Evolutionary conservation across 2,888 invertebrate species (phyloP).

Genomic region (Cheiracanthium punctorium): DNA sequence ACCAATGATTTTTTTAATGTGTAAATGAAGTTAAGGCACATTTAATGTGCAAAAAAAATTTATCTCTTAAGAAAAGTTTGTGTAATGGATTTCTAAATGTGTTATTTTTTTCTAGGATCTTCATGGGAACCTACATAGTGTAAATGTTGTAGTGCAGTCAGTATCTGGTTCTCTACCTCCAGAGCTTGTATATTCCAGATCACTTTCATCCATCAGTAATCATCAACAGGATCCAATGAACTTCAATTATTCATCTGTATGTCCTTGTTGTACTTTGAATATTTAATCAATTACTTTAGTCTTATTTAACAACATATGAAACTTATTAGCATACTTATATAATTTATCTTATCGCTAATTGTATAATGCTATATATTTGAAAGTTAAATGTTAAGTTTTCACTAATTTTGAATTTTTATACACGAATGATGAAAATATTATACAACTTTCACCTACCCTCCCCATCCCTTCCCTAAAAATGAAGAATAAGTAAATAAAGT

Average conservation of each 20-base stretch:
- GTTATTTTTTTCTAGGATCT: constrained; percentile 45
- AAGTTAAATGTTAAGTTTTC: too few species aligned
- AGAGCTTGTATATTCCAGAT: constrained; percentile 68
- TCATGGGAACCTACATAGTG: constrained; percentile 43
- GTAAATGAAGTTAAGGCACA: too few species aligned
- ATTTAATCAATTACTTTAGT: not conserved
- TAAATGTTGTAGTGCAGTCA: constrained; percentile 40
- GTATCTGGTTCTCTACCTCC: constrained; percentile 54
- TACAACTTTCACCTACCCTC: too few species aligned
- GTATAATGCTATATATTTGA: not conserved
- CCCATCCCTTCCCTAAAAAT: too few species aligned
- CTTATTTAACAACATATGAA: not conserved
- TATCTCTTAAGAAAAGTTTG: too few species aligned
- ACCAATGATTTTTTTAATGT: too few species aligned
- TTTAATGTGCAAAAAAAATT: too few species aligned
- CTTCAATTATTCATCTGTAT: constrained; percentile 62
- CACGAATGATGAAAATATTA: too few species aligned
- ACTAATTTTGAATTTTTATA: too few species aligned
- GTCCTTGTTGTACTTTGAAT: not conserved
- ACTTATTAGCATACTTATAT: not conserved
- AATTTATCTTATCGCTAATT: not conserved
- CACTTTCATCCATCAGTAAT: constrained; percentile 62
- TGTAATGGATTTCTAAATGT: too few species aligned
- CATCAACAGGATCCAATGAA: constrained; percentile 54
- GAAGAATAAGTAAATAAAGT: too few species aligned